Base-by-base conservation (phyloP, 2,797 vertebrate species). In the Psittacula echo region DNA sequence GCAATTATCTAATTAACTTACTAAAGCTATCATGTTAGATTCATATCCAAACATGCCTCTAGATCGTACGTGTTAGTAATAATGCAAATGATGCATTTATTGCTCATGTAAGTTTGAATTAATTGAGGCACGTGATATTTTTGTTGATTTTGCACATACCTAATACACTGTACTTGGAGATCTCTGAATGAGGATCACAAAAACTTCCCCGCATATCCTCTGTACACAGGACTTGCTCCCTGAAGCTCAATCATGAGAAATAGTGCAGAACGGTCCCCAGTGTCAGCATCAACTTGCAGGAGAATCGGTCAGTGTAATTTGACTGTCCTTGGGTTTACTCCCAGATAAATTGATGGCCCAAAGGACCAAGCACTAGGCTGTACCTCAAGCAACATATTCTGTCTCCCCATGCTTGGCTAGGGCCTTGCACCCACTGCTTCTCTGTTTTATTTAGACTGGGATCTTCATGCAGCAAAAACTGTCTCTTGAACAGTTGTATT, bases 1-100 rank as follows among this genome's bases (percentile, higher is more conserved):
- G 61, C 89, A 97, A 96, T 95, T 96, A 89, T 91, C 86, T 96
- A 93, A 95, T 97, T 97, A 96, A 93, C 67, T 73, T 75, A 93
- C 94, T 90, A 74, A 96, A 96, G 74, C 81, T 79, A 82, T 94
- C 87, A 53, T 85, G 87, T 90, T 93, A 93, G 84, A 95, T 96
- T 96, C 95, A 86, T 89, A 95, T 75, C 78, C 93, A 97, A 94
- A 96, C 78, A 83, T 85, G 92, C 68, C 76, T 96, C 89, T 24
- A 51, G 81, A 88, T 68, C 60, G 51, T 78, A 50, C 71, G 80
- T 81, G 87, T 82, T 95, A 65, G 67, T 68, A 92, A 68, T 58
- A 85, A 95, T 39, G 68, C 58, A 95, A 94, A 87, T 51, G 76
- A 67, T 54, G 42, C 41, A 19, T 84, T 84, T 61, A 54, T 41